Percentiles rank a stretch among this genome's conserved stretches.
Conservation (phyloP, 2,113 vertebrate genomes). For the Pterophyllum scalare region DNA sequence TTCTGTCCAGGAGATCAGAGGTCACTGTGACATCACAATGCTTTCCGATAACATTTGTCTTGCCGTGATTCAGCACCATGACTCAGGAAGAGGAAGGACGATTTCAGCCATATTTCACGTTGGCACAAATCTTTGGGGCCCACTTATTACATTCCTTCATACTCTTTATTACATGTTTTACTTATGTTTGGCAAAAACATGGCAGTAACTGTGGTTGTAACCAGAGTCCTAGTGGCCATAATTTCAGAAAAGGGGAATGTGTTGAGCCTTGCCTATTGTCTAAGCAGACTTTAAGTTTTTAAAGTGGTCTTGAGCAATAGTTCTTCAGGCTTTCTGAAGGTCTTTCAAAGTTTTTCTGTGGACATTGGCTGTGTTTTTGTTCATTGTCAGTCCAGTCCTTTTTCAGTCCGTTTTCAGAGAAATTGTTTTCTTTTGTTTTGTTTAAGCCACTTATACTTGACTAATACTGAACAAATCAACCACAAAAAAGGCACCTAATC, state of each 20-base stretch:
- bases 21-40: neutral
- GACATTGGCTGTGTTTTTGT: neutral
- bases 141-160: neutral
- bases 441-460: neutral
- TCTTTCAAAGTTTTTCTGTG: neutral
- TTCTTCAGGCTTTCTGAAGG: neutral
- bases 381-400: neutral
- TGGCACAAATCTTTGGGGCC: neutral
- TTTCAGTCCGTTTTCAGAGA: neutral
- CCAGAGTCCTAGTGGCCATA: constrained; percentile 12
- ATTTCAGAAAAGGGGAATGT: constrained; percentile 4
- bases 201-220: neutral
- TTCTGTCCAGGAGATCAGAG: neutral
- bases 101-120: neutral
- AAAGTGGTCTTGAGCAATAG: neutral
- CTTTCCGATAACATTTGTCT: neutral
- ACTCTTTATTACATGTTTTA: neutral
- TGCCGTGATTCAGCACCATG: neutral
- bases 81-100: rapidly evolving
- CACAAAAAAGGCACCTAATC: neutral
- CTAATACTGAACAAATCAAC: neutral
- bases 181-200: neutral
- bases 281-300: neutral
- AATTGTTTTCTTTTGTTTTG: neutral
- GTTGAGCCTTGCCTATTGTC: neutral